Percentiles rank a stretch among this genome's conserved stretches.
Conservation (phyloP, 2,888 invertebrate species). For the Crematogaster levior region DNA sequence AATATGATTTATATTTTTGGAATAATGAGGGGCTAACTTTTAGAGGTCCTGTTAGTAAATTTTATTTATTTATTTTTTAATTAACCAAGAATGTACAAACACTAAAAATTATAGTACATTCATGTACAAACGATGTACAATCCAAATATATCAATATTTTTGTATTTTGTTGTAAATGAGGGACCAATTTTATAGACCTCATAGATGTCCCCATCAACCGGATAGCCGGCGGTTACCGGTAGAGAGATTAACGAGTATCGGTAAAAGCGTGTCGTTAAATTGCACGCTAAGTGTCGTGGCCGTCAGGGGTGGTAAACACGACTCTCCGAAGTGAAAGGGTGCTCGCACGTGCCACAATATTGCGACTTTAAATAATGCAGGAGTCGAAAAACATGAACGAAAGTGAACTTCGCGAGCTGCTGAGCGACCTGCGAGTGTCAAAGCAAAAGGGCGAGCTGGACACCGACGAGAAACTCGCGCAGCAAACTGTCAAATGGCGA, state of each 20-base stretch:
- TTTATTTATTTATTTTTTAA: no score
- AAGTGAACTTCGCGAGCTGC: conserved; percentile 46
- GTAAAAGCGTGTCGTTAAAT: background rate
- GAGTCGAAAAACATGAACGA: conserved; percentile 42
- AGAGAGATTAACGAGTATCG: background rate
- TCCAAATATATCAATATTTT: no score
- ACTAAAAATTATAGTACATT: no score
- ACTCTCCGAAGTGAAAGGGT: background rate
- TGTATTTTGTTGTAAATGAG: no score
- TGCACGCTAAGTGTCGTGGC: no score
- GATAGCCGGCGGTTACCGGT: background rate
- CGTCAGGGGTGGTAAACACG: background rate
- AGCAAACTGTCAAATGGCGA: conserved; percentile 86
- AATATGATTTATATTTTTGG: no score
- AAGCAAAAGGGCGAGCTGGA: conserved; percentile 78
- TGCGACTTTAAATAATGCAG: background rate
- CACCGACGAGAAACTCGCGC: conserved; percentile 60
- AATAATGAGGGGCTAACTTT: no score
- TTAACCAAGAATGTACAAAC: no score
- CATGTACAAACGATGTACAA: no score
- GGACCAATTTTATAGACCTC: no score
- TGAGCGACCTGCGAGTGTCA: conserved; percentile 62
- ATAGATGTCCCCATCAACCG: conserved; percentile 9
- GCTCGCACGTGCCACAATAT: background rate
- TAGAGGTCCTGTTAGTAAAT: no score